Conservation (phyloP, 1,140 invertebrate genomes). For the Ganaspis sp. region DNA sequence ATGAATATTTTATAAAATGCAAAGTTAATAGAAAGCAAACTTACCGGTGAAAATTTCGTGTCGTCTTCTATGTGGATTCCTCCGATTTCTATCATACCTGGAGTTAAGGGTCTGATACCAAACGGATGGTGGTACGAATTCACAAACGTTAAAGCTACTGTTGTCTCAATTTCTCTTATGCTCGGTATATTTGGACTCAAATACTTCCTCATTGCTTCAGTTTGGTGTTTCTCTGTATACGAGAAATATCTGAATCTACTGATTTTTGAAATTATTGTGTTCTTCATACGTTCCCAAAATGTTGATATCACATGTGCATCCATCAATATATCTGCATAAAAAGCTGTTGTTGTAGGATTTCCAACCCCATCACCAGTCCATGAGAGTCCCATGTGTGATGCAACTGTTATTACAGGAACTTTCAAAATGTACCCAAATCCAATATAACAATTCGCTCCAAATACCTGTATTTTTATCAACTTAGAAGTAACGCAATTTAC, state of each 20-base stretch:
- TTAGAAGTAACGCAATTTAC: no score
- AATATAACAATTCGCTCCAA: constrained; percentile 77
- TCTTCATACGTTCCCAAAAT: constrained; percentile 67
- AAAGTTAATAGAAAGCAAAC: constrained; percentile 9
- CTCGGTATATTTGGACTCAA: constrained; percentile 78
- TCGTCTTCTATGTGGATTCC: constrained; percentile 69
- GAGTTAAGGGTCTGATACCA: constrained; percentile 64
- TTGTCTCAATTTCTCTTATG: constrained; percentile 76
- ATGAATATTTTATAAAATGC: no score
- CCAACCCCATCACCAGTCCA: constrained; percentile 79
- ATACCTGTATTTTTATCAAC: constrained; percentile 23
- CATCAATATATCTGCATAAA: constrained; percentile 26
- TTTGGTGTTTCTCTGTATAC: constrained; percentile 54
- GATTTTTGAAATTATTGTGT: constrained; percentile 44
- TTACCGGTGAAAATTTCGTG: constrained; percentile 49
- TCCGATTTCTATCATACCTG: constrained; percentile 71
- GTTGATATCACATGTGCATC: background rate
- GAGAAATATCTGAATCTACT: constrained; percentile 35
- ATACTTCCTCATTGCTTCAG: constrained; percentile 72
- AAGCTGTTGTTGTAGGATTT: constrained; percentile 76
- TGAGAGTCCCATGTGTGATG: constrained; percentile 75
- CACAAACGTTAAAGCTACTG: constrained; percentile 65
- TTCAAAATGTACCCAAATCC: constrained; percentile 79
- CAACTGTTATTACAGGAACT: constrained; percentile 77
- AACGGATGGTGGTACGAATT: constrained; percentile 71